Evolutionary conservation across 2,888 invertebrate genomes (phyloP).

Genomic region (Aspidiotus rigidus): DNA sequence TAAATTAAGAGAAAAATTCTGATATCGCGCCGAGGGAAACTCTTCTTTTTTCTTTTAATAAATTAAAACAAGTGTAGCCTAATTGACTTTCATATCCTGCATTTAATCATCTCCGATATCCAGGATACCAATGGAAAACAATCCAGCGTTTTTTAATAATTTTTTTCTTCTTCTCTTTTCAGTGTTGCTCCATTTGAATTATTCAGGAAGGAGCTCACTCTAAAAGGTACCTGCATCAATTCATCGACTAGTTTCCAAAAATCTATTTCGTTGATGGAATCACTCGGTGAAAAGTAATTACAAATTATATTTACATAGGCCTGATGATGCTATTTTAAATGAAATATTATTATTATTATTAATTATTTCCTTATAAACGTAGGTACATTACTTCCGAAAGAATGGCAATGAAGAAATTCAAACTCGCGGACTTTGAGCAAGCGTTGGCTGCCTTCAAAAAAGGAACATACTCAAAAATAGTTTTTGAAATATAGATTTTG

Average conservation of each 20-base stretch:
- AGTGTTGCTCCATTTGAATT: conserved; percentile 53
- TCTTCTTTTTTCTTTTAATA: too few species aligned
- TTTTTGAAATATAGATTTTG: conserved; percentile 8
- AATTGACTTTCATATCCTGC: too few species aligned
- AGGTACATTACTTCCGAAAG: conserved; percentile 17
- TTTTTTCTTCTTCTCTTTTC: conserved; percentile 39
- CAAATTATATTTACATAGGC: background rate
- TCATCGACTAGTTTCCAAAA: conserved; percentile 60
- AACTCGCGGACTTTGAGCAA: conserved; percentile 8
- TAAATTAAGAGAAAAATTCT: too few species aligned
- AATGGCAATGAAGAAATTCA: conserved; percentile 15
- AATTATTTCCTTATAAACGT: too few species aligned
- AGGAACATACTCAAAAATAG: conserved; percentile 19
- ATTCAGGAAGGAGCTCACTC: conserved; percentile 54
- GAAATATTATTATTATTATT: background rate
- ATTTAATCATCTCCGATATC: background rate
- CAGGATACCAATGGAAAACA: too few species aligned
- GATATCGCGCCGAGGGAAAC: too few species aligned
- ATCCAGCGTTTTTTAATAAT: background rate
- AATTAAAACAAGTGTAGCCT: too few species aligned
- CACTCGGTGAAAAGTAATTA: conserved; percentile 52
- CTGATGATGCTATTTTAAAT: too few species aligned
- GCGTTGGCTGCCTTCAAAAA: conserved; percentile 12
- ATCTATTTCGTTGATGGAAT: conserved; percentile 53
- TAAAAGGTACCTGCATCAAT: conserved; percentile 54